A percentile compares a stretch with the other conserved stretches of the same genome.
Evolutionary conservation across 2,888 invertebrate genomes (phyloP).

Genomic region (Fragum whitleyi): DNA sequence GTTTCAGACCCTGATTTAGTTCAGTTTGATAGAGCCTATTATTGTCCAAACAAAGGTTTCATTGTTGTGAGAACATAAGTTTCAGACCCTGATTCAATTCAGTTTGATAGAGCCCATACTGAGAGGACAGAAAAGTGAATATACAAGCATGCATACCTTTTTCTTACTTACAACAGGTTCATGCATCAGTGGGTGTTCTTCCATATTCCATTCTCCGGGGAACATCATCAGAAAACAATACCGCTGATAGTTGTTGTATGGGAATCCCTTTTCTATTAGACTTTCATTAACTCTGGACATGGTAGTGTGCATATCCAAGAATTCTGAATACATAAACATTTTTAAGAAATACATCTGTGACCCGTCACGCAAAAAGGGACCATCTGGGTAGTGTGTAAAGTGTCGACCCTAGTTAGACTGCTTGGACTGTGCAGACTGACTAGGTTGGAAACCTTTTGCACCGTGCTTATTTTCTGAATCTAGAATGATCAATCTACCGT

Average conservation of each 20-base stretch:
- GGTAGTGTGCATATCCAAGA: slow-evolving; percentile 67
- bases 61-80: too few species aligned
- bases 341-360: not conserved
- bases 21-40: too few species aligned
- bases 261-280: slow-evolving; percentile 66
- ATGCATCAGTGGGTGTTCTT: slow-evolving; percentile 35
- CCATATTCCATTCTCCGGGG: slow-evolving; percentile 52
- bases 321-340: too few species aligned
- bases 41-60: too few species aligned
- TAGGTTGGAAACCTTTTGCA: too few species aligned
- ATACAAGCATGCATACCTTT: slow-evolving; percentile 58
- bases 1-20: too few species aligned
- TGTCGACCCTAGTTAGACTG: too few species aligned
- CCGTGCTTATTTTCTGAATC: too few species aligned
- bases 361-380: too few species aligned
- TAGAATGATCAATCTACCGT: too few species aligned
- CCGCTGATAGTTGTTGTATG: slow-evolving; percentile 62
- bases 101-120: not conserved
- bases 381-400: too few species aligned
- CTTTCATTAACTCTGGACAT: slow-evolving; percentile 64
- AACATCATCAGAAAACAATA: slow-evolving; percentile 65
- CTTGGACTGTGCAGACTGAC: too few species aligned
- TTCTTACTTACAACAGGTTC: slow-evolving; percentile 63
- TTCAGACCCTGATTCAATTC: not conserved
- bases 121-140: not conserved